Percentiles rank a stretch among this genome's conserved stretches.
Conservation (phyloP, 2,797 vertebrate species). For the Tragelaphus eurycerus region DNA sequence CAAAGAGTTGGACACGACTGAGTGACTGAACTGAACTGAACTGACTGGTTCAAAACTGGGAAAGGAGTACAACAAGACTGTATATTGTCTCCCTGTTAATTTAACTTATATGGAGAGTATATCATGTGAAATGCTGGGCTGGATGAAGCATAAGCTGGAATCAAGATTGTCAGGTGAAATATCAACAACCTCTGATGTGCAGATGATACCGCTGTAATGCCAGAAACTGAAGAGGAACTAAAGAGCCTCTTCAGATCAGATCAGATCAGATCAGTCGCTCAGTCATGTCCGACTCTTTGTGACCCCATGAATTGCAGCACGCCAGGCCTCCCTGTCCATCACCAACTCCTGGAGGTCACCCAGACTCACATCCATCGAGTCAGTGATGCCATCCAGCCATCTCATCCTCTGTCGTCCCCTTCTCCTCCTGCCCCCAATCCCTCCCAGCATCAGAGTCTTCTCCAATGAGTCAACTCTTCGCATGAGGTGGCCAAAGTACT, state of each 20-base stretch:
- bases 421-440: too few species aligned
- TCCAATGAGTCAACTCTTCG: too few species aligned
- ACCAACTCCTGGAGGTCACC: too few species aligned
- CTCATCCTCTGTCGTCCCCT: too few species aligned
- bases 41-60: not conserved
- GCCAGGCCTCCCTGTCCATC: too few species aligned
- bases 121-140: not conserved
- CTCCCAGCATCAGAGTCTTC: too few species aligned
- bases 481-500: too few species aligned
- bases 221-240: not conserved
- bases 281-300: too few species aligned
- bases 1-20: not conserved
- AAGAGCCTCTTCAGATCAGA: not conserved
- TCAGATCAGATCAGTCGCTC: too few species aligned
- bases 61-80: not conserved
- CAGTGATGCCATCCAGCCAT: too few species aligned
- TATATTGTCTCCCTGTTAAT: not conserved
- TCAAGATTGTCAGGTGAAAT: not conserved
- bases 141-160: not conserved
- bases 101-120: not conserved
- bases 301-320: too few species aligned
- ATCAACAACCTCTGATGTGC: not conserved
- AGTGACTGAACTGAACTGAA: not conserved
- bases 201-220: not conserved
- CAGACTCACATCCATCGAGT: too few species aligned